Conservation (phyloP, 2,888 invertebrate species). For the Brenthis hecate region DNA sequence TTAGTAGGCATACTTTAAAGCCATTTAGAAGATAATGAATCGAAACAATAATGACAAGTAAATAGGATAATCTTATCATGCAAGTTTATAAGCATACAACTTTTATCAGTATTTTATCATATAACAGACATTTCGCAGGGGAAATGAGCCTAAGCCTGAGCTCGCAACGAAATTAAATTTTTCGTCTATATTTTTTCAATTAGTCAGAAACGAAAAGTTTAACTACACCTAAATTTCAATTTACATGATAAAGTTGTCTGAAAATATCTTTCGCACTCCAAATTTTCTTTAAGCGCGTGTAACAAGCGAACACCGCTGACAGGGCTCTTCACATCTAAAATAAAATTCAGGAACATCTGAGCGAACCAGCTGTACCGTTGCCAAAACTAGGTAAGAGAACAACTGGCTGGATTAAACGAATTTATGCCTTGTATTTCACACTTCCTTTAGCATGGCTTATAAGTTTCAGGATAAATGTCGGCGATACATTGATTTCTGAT, state of each 20-base stretch:
- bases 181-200: not conserved
- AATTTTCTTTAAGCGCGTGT: conserved; percentile 30
- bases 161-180: no score
- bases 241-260: conserved; percentile 10
- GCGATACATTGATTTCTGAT: not conserved
- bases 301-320: conserved; percentile 31
- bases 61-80: no score
- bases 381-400: conserved; percentile 25
- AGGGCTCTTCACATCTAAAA: conserved; percentile 26
- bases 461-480: not conserved
- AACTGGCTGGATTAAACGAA: conserved; percentile 26
- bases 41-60: no score
- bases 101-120: no score
- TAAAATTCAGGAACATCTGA: conserved; percentile 35
- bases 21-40: no score
- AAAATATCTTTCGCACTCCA: conserved; percentile 19
- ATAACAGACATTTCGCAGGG: no score
- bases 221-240: conserved; percentile 19
- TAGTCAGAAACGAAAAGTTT: no score
- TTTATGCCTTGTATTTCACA: conserved; percentile 25
- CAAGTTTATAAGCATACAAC: not conserved
- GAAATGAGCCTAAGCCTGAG: no score
- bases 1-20: no score
- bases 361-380: conserved; percentile 25
- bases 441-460: conserved; percentile 2